Evolutionary conservation across 2,888 invertebrate species (phyloP), one percentile per base, ranked within the genome.

Genomic region (Nasonovia ribisnigri): DNA sequence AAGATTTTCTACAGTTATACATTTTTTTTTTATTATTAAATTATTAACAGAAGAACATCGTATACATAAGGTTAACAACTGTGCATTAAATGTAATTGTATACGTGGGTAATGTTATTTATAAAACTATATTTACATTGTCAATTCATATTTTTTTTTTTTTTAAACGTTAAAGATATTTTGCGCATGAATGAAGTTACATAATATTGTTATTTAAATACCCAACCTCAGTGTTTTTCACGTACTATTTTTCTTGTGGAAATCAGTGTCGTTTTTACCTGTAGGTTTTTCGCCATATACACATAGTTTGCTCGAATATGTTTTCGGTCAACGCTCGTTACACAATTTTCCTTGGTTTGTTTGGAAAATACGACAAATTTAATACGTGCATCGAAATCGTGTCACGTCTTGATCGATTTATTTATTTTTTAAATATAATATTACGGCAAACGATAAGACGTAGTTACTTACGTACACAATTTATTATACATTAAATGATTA

Each of bases 1-100:
- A 90, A 90, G 43, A 57, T 89, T 57, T 89, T 57, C 8, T 67
- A 29, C 10, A 43, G 20, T 43, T 42, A 43, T 10, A 43, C 20
- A n/a, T 29, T n/a, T n/a, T 48, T 20, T 67, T 43, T 67, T 11
- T 60, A 29, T 29, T 29, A 42, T 24, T 29, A 24, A 36, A 48
- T 90, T 67, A 90, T 90, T 36, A 48, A 90, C 67, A 46, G 20
- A 24, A 42, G 42, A 29, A 90, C 16, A 42, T 10, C 60, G 42
- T n/a, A 43, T 20, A 36, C 46, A 36, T 77, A 36, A 20, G 42
- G 48, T n/a, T 48, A 46, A 88, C 87, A 10, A 48, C 24, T 24
- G n/a, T 48, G 11, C n/a, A 46, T 60, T 90, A 6, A 90, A 90
- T 60, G 20, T 90, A 57, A 60, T 67, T n/a, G 60, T 88, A n/a